A percentile compares a stretch with the other conserved stretches of the same genome.
These are phyloP conservation scores for Bombyx huttoni DNA, from an alignment of 2,888 invertebrate species.

Conservation along the genomic window DNA sequence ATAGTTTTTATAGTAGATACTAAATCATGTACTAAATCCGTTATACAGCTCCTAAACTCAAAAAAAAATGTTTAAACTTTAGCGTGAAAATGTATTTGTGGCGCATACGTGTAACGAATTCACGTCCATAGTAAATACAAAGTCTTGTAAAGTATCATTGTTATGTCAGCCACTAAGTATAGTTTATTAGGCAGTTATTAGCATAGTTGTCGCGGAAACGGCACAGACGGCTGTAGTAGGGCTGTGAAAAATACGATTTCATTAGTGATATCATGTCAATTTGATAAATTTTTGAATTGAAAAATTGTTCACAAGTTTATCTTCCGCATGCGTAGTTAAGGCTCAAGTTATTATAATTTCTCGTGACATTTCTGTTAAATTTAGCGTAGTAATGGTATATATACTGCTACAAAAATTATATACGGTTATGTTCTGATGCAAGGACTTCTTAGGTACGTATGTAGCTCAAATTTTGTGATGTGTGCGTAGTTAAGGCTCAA, in stretches of 20 bases:
- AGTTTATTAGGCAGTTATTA: conserved; percentile 8
- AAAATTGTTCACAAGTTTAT: background rate
- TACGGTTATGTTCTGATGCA: background rate
- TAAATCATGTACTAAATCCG: too few relatives aligned
- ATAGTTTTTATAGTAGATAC: too few relatives aligned
- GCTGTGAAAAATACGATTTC: background rate
- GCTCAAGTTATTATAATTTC: background rate
- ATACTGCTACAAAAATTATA: background rate
- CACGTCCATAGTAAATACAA: background rate
- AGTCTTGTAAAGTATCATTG: background rate
- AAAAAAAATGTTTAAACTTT: background rate
- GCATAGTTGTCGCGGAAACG: conserved; percentile 9
- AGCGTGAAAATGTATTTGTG: background rate
- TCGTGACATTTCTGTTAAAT: background rate
- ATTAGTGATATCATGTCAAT: background rate
- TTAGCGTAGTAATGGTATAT: background rate
- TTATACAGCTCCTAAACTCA: background rate
- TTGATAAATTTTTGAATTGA: background rate
- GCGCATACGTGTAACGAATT: background rate
- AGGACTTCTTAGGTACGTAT: background rate
- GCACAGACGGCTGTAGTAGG: background rate
- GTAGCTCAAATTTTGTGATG: background rate
- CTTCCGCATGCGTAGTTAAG: background rate
- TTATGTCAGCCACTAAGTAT: conserved; percentile 10
- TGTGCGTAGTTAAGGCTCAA: background rate